These are phyloP conservation scores for Camponotus vicinus DNA, from an alignment of 1,140 invertebrate genomes.

Conservation along the genomic window DNA sequence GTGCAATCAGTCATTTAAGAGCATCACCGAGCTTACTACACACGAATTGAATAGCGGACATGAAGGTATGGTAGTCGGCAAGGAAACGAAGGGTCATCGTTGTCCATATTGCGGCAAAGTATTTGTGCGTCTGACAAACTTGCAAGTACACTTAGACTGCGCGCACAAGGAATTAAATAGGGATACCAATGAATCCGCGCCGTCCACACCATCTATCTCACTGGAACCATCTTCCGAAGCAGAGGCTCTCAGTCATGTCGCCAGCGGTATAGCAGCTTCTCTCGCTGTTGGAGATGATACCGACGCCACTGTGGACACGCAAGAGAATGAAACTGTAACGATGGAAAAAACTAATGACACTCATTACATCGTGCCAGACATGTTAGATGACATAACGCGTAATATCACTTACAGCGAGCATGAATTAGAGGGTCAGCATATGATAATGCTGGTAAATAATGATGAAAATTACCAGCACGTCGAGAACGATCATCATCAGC, in stretches of 20 bases:
- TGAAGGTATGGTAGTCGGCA: conserved; percentile 69
- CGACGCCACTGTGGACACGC: conserved; percentile 70
- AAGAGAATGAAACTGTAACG: conserved; percentile 25
- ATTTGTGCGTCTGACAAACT: conserved; percentile 79
- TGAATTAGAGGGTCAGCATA: conserved; percentile 78
- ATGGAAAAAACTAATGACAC: background rate
- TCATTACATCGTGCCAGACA: conserved; percentile 76
- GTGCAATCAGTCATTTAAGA: conserved; percentile 80
- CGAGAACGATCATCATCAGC: conserved; percentile 70
- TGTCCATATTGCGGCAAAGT: conserved; percentile 82
- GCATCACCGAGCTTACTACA: conserved; percentile 75
- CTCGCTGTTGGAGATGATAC: conserved; percentile 87
- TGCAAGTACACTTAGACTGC: conserved; percentile 81
- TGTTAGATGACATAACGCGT: conserved; percentile 73
- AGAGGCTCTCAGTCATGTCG: conserved; percentile 87
- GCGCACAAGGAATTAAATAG: conserved; percentile 78
- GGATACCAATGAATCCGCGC: conserved; percentile 14
- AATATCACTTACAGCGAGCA: conserved; percentile 74
- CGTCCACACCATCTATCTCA: conserved; percentile 59
- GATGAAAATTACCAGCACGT: conserved; percentile 76
- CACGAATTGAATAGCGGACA: conserved; percentile 82
- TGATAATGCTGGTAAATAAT: conserved; percentile 83
- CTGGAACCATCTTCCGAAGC: conserved; percentile 86
- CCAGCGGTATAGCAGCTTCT: conserved; percentile 87
- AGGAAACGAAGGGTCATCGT: conserved; percentile 78